These are phyloP conservation scores for Centruroides sculpturatus DNA, from an alignment of 1,140 invertebrate genomes.

Conservation along the genomic window DNA sequence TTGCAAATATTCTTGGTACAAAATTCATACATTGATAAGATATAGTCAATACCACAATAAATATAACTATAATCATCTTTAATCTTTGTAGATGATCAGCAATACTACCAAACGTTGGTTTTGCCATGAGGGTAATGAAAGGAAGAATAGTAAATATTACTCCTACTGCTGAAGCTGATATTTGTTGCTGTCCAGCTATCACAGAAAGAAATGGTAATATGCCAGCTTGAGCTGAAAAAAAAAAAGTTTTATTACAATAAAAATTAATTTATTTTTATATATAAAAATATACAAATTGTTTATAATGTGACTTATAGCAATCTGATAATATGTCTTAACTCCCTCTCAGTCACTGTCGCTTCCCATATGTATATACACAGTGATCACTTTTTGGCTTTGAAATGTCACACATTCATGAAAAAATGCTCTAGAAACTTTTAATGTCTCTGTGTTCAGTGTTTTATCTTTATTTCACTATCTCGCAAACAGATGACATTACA, in stretches of 20 bases:
- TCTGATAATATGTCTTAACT: too few species aligned
- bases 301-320: too few species aligned
- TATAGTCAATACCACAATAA: conserved; percentile 13
- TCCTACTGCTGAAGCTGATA: conserved; percentile 24
- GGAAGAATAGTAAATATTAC: conserved; percentile 27
- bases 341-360: too few species aligned
- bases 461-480: too few species aligned
- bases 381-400: too few species aligned
- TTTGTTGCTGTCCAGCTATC: conserved; percentile 25
- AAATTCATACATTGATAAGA: background rate
- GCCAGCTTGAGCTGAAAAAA: conserved; percentile 19
- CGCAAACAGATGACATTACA: too few species aligned
- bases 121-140: conserved; percentile 24
- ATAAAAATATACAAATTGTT: too few species aligned
- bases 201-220: conserved; percentile 29
- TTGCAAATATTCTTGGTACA: background rate
- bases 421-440: too few species aligned
- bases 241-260: background rate
- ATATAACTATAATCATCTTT: conserved; percentile 17
- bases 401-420: too few species aligned
- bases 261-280: too few species aligned
- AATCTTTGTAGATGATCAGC: conserved; percentile 26
- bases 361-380: too few species aligned
- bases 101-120: conserved; percentile 24
- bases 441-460: too few species aligned